These are phyloP conservation scores for Samia ricini DNA, from an alignment of 1,140 invertebrate genomes.

Conservation along the genomic window DNA sequence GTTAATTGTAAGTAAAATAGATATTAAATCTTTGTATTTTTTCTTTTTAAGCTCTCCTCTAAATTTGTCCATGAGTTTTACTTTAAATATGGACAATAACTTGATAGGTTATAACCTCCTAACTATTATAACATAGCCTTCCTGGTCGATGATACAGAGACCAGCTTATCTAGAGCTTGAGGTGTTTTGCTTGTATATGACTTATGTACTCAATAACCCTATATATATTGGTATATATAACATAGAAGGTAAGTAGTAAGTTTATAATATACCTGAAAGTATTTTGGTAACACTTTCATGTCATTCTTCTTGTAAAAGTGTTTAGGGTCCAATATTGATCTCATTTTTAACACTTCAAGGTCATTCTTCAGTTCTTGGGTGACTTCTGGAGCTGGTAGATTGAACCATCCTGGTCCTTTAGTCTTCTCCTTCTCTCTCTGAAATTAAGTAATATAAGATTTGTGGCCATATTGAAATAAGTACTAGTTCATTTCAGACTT, in stretches of 20 bases:
- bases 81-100: too few relatives aligned
- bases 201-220: too few relatives aligned
- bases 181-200: too few relatives aligned
- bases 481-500: neutral
- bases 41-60: too few relatives aligned
- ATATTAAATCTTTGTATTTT: too few relatives aligned
- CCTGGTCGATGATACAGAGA: too few relatives aligned
- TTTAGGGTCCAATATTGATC: constrained; percentile 94
- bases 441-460: constrained; percentile 13
- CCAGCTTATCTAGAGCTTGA: too few relatives aligned
- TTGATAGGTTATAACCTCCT: too few relatives aligned
- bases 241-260: neutral
- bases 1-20: too few relatives aligned
- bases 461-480: neutral
- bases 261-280: constrained; percentile 86
- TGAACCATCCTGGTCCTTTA: constrained; percentile 92
- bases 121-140: too few relatives aligned
- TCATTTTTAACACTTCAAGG: constrained; percentile 93
- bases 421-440: constrained; percentile 84
- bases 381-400: constrained; percentile 91
- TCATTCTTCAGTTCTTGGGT: constrained; percentile 93
- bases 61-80: too few relatives aligned
- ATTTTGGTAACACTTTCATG: constrained; percentile 91
- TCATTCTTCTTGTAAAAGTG: constrained; percentile 97
- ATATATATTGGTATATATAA: too few relatives aligned